Percentiles rank a stretch among this genome's conserved stretches.
Evolutionary conservation across 1,140 invertebrate genomes (phyloP).

Genomic region (Lepidostoma basale): DNA sequence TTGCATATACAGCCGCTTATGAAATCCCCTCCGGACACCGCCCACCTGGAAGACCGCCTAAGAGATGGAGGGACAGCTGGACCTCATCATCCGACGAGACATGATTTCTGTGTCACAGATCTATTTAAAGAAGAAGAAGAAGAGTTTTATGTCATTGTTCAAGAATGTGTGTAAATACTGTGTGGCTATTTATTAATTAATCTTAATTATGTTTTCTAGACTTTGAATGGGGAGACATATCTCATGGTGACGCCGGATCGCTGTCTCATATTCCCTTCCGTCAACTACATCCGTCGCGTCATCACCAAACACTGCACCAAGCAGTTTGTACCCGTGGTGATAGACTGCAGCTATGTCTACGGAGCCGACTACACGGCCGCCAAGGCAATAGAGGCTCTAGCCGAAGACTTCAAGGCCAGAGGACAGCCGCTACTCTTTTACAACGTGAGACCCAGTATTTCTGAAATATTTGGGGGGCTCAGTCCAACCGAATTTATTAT

Average conservation of each 20-base stretch:
- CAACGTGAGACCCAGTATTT: slow-evolving; percentile 78
- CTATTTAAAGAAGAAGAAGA: too few relatives aligned
- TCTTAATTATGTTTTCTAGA: slow-evolving; percentile 11
- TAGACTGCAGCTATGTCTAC: slow-evolving; percentile 82
- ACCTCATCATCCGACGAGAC: too few relatives aligned
- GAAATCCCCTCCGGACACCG: too few relatives aligned
- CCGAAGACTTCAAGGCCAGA: slow-evolving; percentile 71
- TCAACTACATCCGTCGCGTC: slow-evolving; percentile 81
- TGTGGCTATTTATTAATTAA: background rate
- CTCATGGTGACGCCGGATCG: slow-evolving; percentile 82
- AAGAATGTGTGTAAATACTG: too few relatives aligned
- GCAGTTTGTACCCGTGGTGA: slow-evolving; percentile 72
- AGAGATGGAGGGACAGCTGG: too few relatives aligned
- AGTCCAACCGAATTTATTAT: slow-evolving; percentile 72
- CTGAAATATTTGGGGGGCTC: slow-evolving; percentile 75
- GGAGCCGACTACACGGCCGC: slow-evolving; percentile 82
- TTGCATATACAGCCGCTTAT: too few relatives aligned
- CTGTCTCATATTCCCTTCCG: slow-evolving; percentile 85
- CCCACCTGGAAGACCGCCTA: too few relatives aligned
- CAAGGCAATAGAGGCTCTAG: slow-evolving; percentile 70
- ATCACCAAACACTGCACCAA: slow-evolving; percentile 78
- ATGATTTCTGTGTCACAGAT: too few relatives aligned
- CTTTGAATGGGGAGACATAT: slow-evolving; percentile 67
- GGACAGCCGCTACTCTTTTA: slow-evolving; percentile 78
- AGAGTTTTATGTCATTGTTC: too few relatives aligned